Evolutionary conservation across 2,113 vertebrate genomes (phyloP), one percentile per base, ranked within the genome.

Genomic region (Rhinolophus sinicus): DNA sequence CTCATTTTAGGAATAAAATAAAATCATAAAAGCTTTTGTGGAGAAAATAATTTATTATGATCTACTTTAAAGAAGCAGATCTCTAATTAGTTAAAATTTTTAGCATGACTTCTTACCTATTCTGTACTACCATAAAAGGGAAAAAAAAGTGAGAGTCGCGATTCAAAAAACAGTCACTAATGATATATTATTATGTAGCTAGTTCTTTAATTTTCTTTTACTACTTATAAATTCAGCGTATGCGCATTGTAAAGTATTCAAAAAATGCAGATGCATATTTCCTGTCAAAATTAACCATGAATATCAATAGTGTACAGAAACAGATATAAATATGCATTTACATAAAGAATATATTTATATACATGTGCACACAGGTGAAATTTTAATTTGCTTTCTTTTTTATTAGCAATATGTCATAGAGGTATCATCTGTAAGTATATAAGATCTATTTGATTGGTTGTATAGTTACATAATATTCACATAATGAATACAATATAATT

Each of bases 301-400:
- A 30, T 76, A 89, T 75, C 24, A 89, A 47, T 69, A 50, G 8
- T 30, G n/a, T 26, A 44, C 30, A 40, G 76, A 50, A 94, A 65
- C 8, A 90, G 4, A 88, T 58, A 85, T 69, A 93, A 90, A 70
- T 81, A 56, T 76, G 16, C 8, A 97, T 69, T 67, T 86, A 86
- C 19, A 80, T 96, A 76, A 44, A 50, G 21, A 40, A 91, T 67
- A n/a, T 35, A 92, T n/a, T 67, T 54, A 44, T 62, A 47, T 35
- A 78, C 21, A 38, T 24, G 11, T 56, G 7, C 65, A 73, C 30
- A 92, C 5, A 77, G 3, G 10, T 64, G 16, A 86, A 90, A 86
- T 40, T 82, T 38, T 56, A 81, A 88, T 67, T 77, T 78, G 28
- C 4, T 83, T 93, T 80, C 22, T 56, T 67, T 73, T 88, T 38